Conservation (phyloP, 2,888 invertebrate genomes). For the Notodonta ziczac region DNA sequence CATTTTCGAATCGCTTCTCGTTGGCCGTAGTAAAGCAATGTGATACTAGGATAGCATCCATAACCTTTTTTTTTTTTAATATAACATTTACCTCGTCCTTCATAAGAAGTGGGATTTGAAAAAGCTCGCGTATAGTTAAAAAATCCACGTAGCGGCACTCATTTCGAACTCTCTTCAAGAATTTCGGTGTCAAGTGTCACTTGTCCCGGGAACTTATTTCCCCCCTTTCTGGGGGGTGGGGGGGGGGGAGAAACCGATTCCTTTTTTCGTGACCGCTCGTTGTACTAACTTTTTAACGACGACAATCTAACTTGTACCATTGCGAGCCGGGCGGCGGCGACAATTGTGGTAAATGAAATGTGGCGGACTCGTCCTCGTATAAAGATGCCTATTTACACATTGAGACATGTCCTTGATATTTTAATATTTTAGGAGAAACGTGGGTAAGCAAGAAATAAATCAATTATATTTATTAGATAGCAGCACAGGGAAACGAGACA, state of each 20-base stretch:
- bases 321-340: neutral
- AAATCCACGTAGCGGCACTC: neutral
- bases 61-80: too few species aligned
- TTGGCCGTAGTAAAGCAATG: too few species aligned
- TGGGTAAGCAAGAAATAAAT: too few species aligned
- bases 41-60: too few species aligned
- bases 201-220: neutral
- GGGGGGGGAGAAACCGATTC: neutral
- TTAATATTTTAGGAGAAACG: too few species aligned
- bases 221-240: neutral
- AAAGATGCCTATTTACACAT: neutral
- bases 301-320: constrained; percentile 6
- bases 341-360: neutral
- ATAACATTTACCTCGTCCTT: neutral
- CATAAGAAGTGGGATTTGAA: neutral
- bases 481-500: too few species aligned
- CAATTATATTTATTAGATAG: too few species aligned
- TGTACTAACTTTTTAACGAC: constrained; percentile 3
- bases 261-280: neutral
- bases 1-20: too few species aligned
- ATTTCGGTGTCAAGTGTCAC: neutral
- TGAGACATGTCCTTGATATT: too few species aligned
- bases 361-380: neutral
- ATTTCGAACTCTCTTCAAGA: neutral
- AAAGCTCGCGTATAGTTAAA: neutral